These are phyloP conservation scores for Rotaria socialis DNA, from an alignment of 2,888 invertebrate genomes.

Conservation along the genomic window DNA sequence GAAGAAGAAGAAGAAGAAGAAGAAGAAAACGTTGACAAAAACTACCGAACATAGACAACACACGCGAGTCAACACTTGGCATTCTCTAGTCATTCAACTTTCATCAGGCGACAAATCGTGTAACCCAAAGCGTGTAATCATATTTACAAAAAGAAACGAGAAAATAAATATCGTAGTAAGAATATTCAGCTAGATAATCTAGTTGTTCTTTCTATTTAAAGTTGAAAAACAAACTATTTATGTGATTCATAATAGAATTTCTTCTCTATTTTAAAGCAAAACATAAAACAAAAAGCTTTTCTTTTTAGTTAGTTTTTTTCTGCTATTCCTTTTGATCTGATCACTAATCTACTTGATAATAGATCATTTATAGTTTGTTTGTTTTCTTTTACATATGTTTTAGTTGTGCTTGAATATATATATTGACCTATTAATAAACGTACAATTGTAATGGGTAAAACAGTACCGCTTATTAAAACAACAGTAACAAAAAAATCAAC, in stretches of 20 bases:
- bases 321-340: neutral
- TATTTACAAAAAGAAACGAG: neutral
- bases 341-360: neutral
- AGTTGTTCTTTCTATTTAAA: neutral
- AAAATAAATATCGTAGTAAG: neutral
- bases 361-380: too few relatives aligned
- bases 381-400: neutral
- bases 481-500: neutral
- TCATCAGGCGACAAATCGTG: conserved; percentile 1
- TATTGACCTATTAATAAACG: too few relatives aligned
- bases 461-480: neutral
- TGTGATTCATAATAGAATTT: neutral
- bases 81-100: neutral
- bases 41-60: neutral
- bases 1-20: neutral
- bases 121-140: neutral
- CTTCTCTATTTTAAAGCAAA: neutral
- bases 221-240: neutral
- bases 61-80: neutral
- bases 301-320: neutral
- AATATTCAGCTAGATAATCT: neutral
- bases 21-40: conserved; percentile 1
- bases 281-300: neutral
- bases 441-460: neutral
- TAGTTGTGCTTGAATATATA: neutral